phyloP scores from a whole-genome alignment of 2,797 vertebrate genomes.

The Sebastes oblongus region DNA sequence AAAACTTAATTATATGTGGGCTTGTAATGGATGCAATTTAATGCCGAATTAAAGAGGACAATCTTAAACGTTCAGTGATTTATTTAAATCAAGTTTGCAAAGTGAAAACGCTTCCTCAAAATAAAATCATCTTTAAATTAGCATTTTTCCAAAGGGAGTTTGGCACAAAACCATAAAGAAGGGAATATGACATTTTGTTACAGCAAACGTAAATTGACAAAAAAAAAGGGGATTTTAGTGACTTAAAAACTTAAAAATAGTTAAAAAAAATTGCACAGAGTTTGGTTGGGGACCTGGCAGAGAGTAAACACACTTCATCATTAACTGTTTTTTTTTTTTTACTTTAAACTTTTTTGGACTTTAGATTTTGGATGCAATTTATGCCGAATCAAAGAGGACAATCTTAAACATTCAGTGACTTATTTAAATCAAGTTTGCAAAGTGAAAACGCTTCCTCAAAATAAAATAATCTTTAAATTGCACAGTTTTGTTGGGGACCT shows the following conservation, averaged over 20 bases:
- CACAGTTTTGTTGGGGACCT: too few species aligned
- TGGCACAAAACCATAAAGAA: not conserved
- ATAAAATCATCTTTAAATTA: not conserved
- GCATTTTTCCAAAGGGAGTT: not conserved
- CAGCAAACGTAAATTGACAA: too few species aligned
- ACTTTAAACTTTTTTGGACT: too few species aligned
- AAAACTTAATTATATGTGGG: not conserved
- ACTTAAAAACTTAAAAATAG: not conserved
- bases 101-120: rapidly evolving
- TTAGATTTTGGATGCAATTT: too few species aligned
- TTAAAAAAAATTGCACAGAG: not conserved
- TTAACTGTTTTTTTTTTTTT: too few species aligned
- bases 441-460: too few species aligned
- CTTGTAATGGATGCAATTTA: rapidly evolving
- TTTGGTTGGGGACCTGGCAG: not conserved
- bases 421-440: too few species aligned
- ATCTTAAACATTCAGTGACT: rapidly evolving
- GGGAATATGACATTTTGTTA: not conserved
- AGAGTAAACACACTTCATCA: not conserved
- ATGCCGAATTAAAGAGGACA: not conserved
- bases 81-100: rapidly evolving
- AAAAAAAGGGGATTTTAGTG: too few species aligned
- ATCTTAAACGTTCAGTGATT: rapidly evolving
- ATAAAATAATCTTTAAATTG: too few species aligned
- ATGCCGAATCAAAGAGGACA: too few species aligned